These are phyloP conservation scores for Gisinianus flammeolus DNA, from an alignment of 2,888 invertebrate species.

Conservation along the genomic window DNA sequence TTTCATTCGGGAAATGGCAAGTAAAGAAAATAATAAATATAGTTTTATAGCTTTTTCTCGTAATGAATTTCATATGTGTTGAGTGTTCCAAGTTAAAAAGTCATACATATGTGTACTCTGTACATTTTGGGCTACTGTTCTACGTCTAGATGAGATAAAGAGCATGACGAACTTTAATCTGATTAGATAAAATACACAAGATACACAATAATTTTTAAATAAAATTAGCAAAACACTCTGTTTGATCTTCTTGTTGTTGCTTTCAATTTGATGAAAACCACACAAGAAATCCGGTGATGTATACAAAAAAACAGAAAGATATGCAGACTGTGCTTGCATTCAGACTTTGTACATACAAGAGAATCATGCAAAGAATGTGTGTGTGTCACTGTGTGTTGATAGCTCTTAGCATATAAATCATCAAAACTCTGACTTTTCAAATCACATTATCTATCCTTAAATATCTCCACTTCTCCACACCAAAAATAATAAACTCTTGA, in stretches of 20 bases:
- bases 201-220: background rate
- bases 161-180: constrained; percentile 3
- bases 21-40: too few species aligned
- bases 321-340: background rate
- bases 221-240: background rate
- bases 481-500: background rate
- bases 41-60: too few species aligned
- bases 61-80: too few species aligned
- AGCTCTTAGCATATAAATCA: background rate
- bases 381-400: background rate
- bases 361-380: too few species aligned
- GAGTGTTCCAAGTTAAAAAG: too few species aligned
- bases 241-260: background rate
- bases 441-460: too few species aligned
- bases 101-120: background rate
- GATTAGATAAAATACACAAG: background rate
- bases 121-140: background rate
- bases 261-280: background rate
- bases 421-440: background rate
- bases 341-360: background rate
- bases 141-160: constrained; percentile 4
- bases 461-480: background rate
- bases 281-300: background rate
- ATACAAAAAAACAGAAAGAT: background rate
- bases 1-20: too few species aligned